Base-by-base conservation (phyloP, 2,113 vertebrate genomes). In the Pandion haliaetus region DNA sequence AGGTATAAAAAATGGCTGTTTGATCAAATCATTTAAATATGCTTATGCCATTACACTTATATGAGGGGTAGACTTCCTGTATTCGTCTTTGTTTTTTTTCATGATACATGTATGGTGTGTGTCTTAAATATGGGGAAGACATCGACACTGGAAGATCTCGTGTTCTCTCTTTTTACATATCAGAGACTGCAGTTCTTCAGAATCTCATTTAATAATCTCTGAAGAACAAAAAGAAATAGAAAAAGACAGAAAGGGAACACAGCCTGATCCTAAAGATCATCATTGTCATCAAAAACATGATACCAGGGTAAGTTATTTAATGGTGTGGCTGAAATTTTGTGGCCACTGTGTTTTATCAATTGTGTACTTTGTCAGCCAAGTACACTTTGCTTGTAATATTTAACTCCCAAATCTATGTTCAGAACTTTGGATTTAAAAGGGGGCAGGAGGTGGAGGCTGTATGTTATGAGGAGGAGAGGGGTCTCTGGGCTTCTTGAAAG, bases 291-390 rank as follows among this genome's bases (percentile, higher is more conserved):
- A 66, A 17, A 86, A 83, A 24, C 92, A 74, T 1, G 77, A 90
- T 67, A 44, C 44, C 65, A 97, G 36, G 94, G 98, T 98, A 97
- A 95, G 77, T 79, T 55, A 6, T 10, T 58, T 52, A 62, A 40
- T 36, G 57, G 6, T 40, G 54, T 67, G 44, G 52, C 31, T 57
- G 58, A 52, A 74, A 40, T 72, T 72, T 42, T 81, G 38, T 5
- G 55, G 45, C 19, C n/a, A 0, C 45, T 38, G 13, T 61, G 29
- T 55, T 73, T 14, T 49, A 59, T 9, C 49, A 42, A 14, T 18
- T 31, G 7, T 40, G 18, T n/a, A 8, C 29, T 80, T 80, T 45
- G 50, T 86, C 34, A 70, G 40, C 23, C 36, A 90, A 40, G 24
- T 57, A 17, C 3, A 3, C 13, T 92, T 94, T 69, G 54, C 23